phyloP scores from a whole-genome alignment of 1,140 invertebrate species.

The Drosophila navojoa region DNA sequence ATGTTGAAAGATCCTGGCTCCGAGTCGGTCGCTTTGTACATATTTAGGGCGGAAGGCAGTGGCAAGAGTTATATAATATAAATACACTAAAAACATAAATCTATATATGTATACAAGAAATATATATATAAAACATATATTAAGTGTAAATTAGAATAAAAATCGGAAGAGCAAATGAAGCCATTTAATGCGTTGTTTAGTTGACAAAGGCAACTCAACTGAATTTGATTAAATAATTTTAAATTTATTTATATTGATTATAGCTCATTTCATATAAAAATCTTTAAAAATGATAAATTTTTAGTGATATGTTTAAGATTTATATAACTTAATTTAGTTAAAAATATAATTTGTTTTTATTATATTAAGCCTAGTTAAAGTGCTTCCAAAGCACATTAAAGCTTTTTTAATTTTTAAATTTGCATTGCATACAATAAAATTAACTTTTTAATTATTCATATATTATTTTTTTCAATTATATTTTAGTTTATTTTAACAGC shows the following conservation, averaged over 20 bases:
- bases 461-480: too few relatives aligned
- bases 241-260: background rate
- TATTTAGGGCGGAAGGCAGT: conserved; percentile 9
- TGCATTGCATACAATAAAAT: too few relatives aligned
- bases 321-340: background rate
- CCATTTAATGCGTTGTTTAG: conserved; percentile 14
- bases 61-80: background rate
- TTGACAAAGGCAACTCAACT: conserved; percentile 5
- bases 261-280: background rate
- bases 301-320: background rate
- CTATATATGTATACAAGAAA: background rate
- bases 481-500: too few relatives aligned
- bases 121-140: conserved; percentile 10
- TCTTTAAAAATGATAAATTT: background rate
- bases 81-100: conserved; percentile 12
- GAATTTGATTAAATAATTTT: conserved; percentile 8
- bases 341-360: background rate
- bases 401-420: too few relatives aligned
- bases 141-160: conserved; percentile 23
- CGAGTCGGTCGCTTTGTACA: conserved; percentile 35
- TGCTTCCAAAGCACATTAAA: too few relatives aligned
- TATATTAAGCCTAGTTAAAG: too few relatives aligned
- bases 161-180: background rate
- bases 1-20: background rate
- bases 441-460: too few relatives aligned